Evolutionary conservation across 1,140 invertebrate genomes (phyloP).

Genomic region (Drosophila sucinea): DNA sequence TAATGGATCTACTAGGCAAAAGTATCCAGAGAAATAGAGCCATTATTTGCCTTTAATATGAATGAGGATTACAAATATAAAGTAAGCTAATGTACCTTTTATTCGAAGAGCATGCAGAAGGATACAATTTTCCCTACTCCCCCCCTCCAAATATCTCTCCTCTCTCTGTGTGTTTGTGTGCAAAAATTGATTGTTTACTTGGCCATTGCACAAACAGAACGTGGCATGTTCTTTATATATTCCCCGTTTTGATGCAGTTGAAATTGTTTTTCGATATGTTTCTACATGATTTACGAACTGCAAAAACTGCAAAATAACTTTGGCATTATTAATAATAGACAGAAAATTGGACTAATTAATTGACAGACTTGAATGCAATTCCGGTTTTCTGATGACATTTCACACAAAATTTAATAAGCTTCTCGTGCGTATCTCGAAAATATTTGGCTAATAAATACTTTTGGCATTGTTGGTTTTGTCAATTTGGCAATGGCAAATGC

Average conservation of each 20-base stretch:
- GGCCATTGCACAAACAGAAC: constrained; percentile 28
- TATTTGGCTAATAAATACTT: constrained; percentile 56
- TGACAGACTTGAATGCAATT: constrained; percentile 10
- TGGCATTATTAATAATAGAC: neutral
- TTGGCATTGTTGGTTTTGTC: constrained; percentile 51
- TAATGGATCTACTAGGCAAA: no score
- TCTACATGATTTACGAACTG: neutral
- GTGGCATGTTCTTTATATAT: neutral
- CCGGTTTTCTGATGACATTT: neutral
- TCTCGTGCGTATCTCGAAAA: constrained; percentile 14
- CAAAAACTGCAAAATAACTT: neutral
- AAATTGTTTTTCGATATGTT: neutral
- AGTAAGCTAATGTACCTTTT: constrained; percentile 6
- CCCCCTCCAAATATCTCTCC: neutral
- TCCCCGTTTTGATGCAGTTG: neutral
- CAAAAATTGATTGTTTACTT: constrained; percentile 74
- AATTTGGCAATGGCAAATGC: constrained; percentile 46
- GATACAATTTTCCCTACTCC: neutral
- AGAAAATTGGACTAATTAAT: constrained; percentile 59
- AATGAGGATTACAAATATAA: constrained; percentile 8
- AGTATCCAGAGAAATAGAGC: no score
- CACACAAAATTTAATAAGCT: constrained; percentile 4
- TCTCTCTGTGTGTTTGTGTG: constrained; percentile 33
- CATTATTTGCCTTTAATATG: no score
- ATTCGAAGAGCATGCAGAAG: neutral